phyloP scores from a whole-genome alignment of 2,797 vertebrate species.

The Silurus aristotelis region DNA sequence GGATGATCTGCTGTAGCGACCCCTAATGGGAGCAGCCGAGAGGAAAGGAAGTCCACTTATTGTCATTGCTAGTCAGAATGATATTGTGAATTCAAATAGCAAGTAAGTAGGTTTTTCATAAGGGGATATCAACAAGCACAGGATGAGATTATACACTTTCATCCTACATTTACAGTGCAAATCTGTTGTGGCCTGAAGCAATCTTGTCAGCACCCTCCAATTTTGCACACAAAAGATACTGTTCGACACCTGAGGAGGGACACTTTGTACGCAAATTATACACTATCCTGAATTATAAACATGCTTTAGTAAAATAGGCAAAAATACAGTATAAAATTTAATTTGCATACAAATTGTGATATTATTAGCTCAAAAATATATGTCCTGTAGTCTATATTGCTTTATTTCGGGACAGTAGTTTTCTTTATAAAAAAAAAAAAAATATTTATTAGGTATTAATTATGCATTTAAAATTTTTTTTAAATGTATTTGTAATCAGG shows the following conservation, averaged over 20 bases:
- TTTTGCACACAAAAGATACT: constrained; percentile 38
- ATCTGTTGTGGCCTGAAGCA: constrained; percentile 44
- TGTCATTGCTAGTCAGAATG: constrained; percentile 21
- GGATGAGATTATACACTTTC: constrained; percentile 51
- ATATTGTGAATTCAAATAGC: constrained; percentile 49
- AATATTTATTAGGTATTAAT: neutral
- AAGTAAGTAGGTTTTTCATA: constrained; percentile 49
- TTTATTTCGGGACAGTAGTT: neutral
- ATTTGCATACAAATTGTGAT: neutral
- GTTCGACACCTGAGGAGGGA: constrained; percentile 23
- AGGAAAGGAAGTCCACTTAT: neutral
- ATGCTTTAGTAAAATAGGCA: neutral
- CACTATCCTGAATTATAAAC: neutral
- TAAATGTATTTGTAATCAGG: neutral
- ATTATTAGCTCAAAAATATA: neutral
- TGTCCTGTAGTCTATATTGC: neutral
- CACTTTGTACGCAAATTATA: neutral
- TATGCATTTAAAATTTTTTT: neutral
- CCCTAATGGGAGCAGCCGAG: no score
- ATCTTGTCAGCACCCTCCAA: constrained; percentile 32
- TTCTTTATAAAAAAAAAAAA: neutral
- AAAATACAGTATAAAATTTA: neutral
- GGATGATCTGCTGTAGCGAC: no score
- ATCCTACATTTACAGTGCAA: constrained; percentile 47
- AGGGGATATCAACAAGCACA: constrained; percentile 47